Evolutionary conservation across 1,140 invertebrate genomes (phyloP).

Genomic region (Drosophila eugracilis): DNA sequence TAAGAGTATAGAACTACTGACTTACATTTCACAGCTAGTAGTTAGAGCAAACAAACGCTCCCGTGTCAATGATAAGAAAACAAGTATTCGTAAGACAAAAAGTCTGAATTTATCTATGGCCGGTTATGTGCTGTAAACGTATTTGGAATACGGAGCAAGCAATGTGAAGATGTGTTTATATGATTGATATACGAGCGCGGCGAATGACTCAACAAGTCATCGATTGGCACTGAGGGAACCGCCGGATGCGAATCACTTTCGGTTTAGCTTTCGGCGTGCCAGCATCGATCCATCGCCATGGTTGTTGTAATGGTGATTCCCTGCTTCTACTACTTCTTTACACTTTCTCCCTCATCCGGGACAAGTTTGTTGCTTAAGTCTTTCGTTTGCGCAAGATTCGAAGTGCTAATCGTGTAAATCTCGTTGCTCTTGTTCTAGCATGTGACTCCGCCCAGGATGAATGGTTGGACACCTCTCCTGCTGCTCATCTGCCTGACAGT

Average conservation of each 20-base stretch:
- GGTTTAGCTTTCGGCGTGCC: slow-evolving; percentile 21
- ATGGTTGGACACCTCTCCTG: slow-evolving; percentile 63
- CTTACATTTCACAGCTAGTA: background rate
- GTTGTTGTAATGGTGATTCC: slow-evolving; percentile 54
- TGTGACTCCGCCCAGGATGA: slow-evolving; percentile 16
- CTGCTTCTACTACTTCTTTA: background rate
- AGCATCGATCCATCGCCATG: slow-evolving; percentile 39
- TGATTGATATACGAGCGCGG: slow-evolving; percentile 10
- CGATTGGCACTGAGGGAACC: background rate
- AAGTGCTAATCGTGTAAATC: slow-evolving; percentile 20
- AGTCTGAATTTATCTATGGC: slow-evolving; percentile 29
- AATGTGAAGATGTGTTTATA: slow-evolving; percentile 11
- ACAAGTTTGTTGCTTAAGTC: slow-evolving; percentile 67
- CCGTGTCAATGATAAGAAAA: slow-evolving; percentile 47
- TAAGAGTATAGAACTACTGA: slow-evolving; percentile 6
- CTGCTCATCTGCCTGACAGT: slow-evolving; percentile 86
- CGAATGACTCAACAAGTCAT: slow-evolving; percentile 17
- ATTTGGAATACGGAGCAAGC: slow-evolving; percentile 1
- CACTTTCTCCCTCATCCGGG: slow-evolving; percentile 6
- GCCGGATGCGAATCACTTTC: slow-evolving; percentile 39
- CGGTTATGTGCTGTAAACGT: slow-evolving; percentile 35
- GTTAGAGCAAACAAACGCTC: slow-evolving; percentile 26
- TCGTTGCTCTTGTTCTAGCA: slow-evolving; percentile 43
- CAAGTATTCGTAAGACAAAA: slow-evolving; percentile 33
- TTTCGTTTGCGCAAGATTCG: slow-evolving; percentile 39